Evolutionary conservation across 1,140 invertebrate species (phyloP).

Genomic region (Diorhabda sublineata): DNA sequence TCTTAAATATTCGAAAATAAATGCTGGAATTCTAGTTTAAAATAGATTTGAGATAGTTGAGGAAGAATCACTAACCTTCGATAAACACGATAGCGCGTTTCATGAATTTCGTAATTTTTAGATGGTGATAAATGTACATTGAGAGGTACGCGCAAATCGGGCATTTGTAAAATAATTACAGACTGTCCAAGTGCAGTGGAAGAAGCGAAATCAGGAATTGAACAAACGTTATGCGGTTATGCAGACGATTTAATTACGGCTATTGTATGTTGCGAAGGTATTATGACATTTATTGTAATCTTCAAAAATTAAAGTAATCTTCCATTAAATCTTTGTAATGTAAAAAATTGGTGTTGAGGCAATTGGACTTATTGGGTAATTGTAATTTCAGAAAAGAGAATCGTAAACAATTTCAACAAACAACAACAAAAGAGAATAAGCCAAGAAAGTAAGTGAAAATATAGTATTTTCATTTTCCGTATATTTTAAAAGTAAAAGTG

Average conservation of each 20-base stretch:
- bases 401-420: neutral
- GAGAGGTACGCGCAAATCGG: conserved; percentile 28
- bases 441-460: neutral
- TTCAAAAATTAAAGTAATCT: too few species aligned
- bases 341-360: too few species aligned
- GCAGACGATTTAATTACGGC: conserved; percentile 29
- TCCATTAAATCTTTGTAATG: too few species aligned
- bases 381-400: too few species aligned
- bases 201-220: conserved; percentile 33
- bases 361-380: too few species aligned
- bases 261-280: conserved; percentile 39
- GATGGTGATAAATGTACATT: conserved; percentile 35
- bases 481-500: neutral
- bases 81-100: neutral
- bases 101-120: conserved; percentile 20
- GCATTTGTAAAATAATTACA: conserved; percentile 35
- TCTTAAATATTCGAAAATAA: neutral
- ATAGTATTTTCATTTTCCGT: neutral
- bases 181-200: conserved; percentile 37
- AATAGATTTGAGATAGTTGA: neutral
- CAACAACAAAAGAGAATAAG: neutral
- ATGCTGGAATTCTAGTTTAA: neutral
- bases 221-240: conserved; percentile 39
- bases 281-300: neutral
- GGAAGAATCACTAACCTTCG: neutral